A percentile compares a stretch with the other conserved stretches of the same genome.
Evolutionary conservation across 2,888 invertebrate genomes (phyloP).

Genomic region (Rapana venosa): DNA sequence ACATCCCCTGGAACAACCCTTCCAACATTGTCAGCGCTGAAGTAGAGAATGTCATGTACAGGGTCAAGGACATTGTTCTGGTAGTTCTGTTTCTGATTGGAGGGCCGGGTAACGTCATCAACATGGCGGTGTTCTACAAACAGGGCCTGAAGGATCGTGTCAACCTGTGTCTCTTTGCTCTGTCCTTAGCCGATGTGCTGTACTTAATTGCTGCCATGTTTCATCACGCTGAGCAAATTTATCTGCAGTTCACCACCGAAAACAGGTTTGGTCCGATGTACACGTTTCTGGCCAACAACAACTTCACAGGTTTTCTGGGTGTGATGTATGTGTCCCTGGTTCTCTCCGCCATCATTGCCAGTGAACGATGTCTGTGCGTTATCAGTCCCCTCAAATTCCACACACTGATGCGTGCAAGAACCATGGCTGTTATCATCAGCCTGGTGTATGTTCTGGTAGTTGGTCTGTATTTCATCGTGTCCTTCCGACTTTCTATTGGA

Average conservation of each 20-base stretch:
- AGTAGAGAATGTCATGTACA: not conserved
- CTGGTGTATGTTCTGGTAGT: not conserved
- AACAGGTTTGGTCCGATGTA: conserved; percentile 9
- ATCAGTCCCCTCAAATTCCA: conserved; percentile 15
- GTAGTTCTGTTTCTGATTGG: not conserved
- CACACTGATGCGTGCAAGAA: not conserved
- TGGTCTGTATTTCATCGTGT: not conserved
- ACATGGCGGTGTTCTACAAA: conserved; percentile 34
- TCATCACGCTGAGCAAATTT: not conserved
- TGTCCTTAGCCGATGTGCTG: conserved; percentile 11
- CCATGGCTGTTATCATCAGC: conserved; percentile 24
- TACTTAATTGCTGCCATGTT: not conserved
- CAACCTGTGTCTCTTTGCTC: conserved; percentile 21
- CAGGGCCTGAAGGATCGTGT: conserved; percentile 29
- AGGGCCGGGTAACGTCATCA: conserved; percentile 30
- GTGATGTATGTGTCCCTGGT: not conserved
- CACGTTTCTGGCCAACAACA: not conserved
- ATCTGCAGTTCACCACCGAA: conserved; percentile 14
- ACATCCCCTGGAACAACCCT: conserved; percentile 13
- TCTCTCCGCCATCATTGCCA: conserved; percentile 27
- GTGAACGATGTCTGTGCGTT: conserved; percentile 21
- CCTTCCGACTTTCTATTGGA: not conserved
- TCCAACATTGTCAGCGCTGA: conserved; percentile 5
- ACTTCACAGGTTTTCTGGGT: not conserved
- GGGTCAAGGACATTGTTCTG: not conserved